Percentiles rank a stretch among this genome's conserved stretches.
Evolutionary conservation across 2,888 invertebrate genomes (phyloP).

Genomic region (Dugesia japonica): DNA sequence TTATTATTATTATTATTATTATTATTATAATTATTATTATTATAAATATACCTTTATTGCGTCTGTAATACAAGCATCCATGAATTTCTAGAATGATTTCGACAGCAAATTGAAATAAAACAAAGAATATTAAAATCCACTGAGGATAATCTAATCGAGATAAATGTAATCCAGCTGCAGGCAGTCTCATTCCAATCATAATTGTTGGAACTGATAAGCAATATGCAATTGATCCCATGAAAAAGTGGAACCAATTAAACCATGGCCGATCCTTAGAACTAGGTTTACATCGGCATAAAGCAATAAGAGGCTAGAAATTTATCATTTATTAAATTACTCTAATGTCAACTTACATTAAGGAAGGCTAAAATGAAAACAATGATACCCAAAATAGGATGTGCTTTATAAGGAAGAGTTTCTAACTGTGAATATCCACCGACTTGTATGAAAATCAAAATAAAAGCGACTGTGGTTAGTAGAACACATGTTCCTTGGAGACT

Average conservation of each 20-base stretch:
- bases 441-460: conserved; percentile 44
- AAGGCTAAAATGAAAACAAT: conserved; percentile 44
- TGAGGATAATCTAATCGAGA: conserved; percentile 56
- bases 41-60: conserved; percentile 35
- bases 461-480: conserved; percentile 39
- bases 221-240: conserved; percentile 44
- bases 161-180: conserved; percentile 67
- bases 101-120: conserved; percentile 70
- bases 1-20: too few species aligned
- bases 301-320: conserved; percentile 43
- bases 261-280: conserved; percentile 41
- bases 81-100: conserved; percentile 58
- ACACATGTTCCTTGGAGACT: conserved; percentile 38
- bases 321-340: background rate
- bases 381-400: conserved; percentile 47
- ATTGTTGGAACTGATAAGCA: conserved; percentile 65
- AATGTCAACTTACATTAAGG: conserved; percentile 42
- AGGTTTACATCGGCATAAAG: conserved; percentile 42
- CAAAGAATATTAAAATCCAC: conserved; percentile 72
- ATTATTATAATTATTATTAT: too few species aligned
- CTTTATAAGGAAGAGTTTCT: conserved; percentile 37
- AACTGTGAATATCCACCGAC: conserved; percentile 40
- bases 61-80: conserved; percentile 38
- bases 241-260: conserved; percentile 48
- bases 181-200: conserved; percentile 71